Percentiles rank a stretch among this genome's conserved stretches.
Evolutionary conservation across 2,797 vertebrate genomes (phyloP).

Genomic region (Cryptoblepharus egeriae): DNA sequence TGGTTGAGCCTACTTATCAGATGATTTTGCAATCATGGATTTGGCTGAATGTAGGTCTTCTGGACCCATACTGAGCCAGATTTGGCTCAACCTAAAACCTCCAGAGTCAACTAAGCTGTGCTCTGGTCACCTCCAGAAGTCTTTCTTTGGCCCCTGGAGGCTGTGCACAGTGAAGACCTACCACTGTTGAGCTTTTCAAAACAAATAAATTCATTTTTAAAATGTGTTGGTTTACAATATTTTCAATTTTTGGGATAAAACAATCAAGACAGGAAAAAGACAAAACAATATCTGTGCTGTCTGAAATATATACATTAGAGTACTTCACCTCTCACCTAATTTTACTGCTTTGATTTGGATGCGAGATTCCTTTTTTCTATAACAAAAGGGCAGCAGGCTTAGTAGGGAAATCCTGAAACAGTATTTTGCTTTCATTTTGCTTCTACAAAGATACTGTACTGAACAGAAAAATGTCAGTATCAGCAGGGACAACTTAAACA

Average conservation of each 20-base stretch:
- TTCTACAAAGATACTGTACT: not conserved
- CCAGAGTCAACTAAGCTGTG: too few relatives aligned
- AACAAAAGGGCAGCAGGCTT: not conserved
- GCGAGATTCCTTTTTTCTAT: not conserved
- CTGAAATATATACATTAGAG: not conserved
- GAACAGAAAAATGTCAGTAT: not conserved
- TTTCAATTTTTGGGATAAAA: not conserved
- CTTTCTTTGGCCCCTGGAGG: too few relatives aligned
- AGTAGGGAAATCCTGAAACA: not conserved
- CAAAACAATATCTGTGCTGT: not conserved
- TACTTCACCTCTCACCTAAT: not conserved
- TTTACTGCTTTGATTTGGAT: not conserved
- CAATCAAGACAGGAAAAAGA: not conserved
- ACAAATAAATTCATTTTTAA: not conserved
- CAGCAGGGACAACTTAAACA: not conserved
- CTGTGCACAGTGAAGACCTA: too few relatives aligned
- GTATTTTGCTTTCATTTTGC: too few relatives aligned
- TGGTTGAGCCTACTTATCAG: too few relatives aligned
- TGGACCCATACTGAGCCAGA: too few relatives aligned
- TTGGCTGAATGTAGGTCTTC: too few relatives aligned
- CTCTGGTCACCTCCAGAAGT: too few relatives aligned
- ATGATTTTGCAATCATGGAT: too few relatives aligned
- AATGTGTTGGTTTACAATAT: not conserved
- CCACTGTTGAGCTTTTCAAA: not conserved
- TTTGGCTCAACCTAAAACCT: too few relatives aligned